Evolutionary conservation across 2,113 vertebrate species (phyloP).

Genomic region (Eira barbara): DNA sequence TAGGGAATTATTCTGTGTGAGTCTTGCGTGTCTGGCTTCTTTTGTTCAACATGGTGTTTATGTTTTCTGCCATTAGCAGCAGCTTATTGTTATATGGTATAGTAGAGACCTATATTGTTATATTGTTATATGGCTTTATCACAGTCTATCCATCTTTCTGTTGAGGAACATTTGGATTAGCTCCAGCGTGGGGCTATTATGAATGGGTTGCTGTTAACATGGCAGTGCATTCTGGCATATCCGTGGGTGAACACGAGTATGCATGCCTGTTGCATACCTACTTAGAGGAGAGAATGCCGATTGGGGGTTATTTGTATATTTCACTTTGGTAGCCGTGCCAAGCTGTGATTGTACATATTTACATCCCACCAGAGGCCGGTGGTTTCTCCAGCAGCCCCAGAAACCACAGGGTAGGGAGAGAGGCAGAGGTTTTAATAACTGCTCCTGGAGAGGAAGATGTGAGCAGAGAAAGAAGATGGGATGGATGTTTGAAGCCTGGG

Average conservation of each 20-base stretch:
- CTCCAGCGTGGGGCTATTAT: background rate
- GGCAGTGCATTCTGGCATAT: background rate
- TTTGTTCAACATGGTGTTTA: background rate
- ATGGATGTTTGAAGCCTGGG: background rate
- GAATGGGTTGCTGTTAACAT: background rate
- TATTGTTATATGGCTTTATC: background rate
- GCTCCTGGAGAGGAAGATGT: background rate
- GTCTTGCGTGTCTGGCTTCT: background rate
- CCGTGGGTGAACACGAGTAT: background rate
- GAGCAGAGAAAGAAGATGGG: rapidly evolving
- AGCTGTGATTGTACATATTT: background rate
- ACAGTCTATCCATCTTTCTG: background rate
- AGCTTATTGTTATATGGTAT: background rate
- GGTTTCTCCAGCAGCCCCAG: background rate
- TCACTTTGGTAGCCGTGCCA: background rate
- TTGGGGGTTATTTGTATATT: background rate
- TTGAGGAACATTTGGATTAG: background rate
- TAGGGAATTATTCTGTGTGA: background rate
- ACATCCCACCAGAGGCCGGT: background rate
- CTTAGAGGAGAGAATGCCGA: background rate
- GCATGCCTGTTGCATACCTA: background rate
- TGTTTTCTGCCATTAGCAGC: background rate
- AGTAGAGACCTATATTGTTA: background rate
- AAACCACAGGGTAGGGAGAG: background rate
- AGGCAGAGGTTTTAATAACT: background rate